Conservation (phyloP, 2,113 vertebrate species). For the Paracanthobrama guichenoti region DNA sequence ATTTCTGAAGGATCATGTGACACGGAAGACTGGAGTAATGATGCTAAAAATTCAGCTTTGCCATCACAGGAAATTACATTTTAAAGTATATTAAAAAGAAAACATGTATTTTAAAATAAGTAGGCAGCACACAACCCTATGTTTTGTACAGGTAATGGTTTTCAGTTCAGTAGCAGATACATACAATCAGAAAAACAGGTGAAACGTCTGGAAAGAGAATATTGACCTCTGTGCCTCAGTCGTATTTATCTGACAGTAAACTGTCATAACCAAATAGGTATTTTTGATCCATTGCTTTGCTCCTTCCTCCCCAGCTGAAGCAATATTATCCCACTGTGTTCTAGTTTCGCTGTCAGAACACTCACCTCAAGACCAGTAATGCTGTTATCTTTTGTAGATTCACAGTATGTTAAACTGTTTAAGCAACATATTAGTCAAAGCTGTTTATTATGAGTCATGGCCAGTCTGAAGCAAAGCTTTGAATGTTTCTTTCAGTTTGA, state of each 20-base stretch:
- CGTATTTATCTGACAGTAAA: not conserved
- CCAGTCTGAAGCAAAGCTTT: not conserved
- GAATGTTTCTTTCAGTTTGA: conserved; percentile 9
- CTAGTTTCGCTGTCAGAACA: not conserved
- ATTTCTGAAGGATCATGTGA: not conserved
- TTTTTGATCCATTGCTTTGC: conserved; percentile 1
- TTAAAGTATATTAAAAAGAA: too few relatives aligned
- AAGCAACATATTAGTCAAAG: not conserved
- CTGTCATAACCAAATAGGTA: not conserved
- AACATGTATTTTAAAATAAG: too few relatives aligned
- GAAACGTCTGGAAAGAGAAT: not conserved
- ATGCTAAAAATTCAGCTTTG: not conserved
- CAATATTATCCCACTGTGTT: conserved; percentile 20
- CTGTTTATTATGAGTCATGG: conserved; percentile 10
- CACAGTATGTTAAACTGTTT: not conserved
- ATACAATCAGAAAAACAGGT: conserved; percentile 8
- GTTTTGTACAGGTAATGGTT: not conserved
- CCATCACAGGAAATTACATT: not conserved
- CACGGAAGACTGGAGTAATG: not conserved
- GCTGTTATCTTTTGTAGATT: not conserved
- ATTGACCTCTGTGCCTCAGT: not conserved
- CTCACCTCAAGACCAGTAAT: not conserved
- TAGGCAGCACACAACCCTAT: not conserved
- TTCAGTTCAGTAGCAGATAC: not conserved
- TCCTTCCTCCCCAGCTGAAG: conserved; percentile 24